Evolutionary conservation across 2,113 vertebrate species (phyloP), one percentile per base, ranked within the genome.

Genomic region (Gasterosteus aculeatus): DNA sequence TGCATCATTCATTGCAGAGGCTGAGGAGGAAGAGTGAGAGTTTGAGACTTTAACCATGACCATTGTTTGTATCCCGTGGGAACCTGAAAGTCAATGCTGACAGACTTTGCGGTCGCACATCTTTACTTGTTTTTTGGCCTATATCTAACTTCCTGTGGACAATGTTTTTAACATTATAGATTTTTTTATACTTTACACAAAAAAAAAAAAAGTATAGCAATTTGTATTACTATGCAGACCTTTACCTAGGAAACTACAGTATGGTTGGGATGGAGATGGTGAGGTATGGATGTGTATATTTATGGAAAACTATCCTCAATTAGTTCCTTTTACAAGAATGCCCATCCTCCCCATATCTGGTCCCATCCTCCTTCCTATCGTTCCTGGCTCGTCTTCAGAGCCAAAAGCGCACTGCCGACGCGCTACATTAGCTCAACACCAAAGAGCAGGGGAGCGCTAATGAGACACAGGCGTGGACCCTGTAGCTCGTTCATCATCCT

Each of bases 401-500:
- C 58, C 62, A 8, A 39, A 56, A 42, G 18, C 1, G 53, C 88
- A 65, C 71, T 63, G 77, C 92, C 92, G 95, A 95, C 93, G 95
- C 94, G 96, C 94, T 95, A 95, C 96, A 96, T 97, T 97, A 96
- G 94, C 92, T 95, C 89, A 70, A 86, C 93, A 89, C 92, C 91
- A 94, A 71, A 96, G 92, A 94, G 93, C 94, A 91, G 92, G 91
- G 72, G 94, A 85, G 92, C 88, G 84, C 95, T 97, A 97, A 97
- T 96, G 95, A 96, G 95, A 95, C 95, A 94, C 93, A 94, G 94
- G 94, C 94, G 89, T 92, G 91, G 93, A 91, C 93, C 72, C 91
- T 90, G 93, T 94, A 93, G 93, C 95, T 95, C 96, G 94, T 97
- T 97, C 94, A 97, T 97, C 96, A 97, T 97, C 94, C 95, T 97